phyloP scores from a whole-genome alignment of 2,888 invertebrate species.

The Pterostichus niger region DNA sequence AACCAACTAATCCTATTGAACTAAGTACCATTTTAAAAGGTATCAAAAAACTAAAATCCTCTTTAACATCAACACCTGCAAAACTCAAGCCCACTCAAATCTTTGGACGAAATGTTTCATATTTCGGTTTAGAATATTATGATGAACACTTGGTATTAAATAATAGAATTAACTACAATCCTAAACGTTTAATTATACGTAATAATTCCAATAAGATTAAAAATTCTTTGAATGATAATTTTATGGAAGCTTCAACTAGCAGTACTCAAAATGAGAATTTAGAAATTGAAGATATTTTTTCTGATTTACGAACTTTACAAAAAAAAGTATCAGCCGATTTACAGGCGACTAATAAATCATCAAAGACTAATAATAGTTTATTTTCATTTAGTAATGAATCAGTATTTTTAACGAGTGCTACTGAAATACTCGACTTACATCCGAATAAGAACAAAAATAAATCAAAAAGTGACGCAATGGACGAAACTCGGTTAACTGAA shows the following conservation, averaged over 20 bases:
- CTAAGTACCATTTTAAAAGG: slow-evolving; percentile 72
- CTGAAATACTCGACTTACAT: background rate
- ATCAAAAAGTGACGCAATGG: background rate
- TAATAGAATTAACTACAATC: slow-evolving; percentile 46
- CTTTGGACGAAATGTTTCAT: slow-evolving; percentile 8
- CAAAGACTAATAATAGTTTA: no score
- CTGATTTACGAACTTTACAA: no score
- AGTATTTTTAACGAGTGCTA: no score
- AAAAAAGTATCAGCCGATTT: no score
- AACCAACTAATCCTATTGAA: slow-evolving; percentile 73
- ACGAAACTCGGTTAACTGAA: background rate
- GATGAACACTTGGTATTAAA: slow-evolving; percentile 34
- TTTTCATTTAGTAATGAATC: no score
- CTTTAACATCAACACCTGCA: background rate
- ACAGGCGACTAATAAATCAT: no score
- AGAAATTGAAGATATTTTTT: background rate
- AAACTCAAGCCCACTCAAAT: slow-evolving; percentile 18
- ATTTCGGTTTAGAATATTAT: slow-evolving; percentile 43
- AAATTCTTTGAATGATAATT: background rate
- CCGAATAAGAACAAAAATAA: background rate
- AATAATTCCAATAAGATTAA: background rate
- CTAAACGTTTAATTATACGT: slow-evolving; percentile 50
- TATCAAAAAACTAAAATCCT: background rate
- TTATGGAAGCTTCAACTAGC: background rate
- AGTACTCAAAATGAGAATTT: background rate